These are phyloP conservation scores for Athalia circularis DNA, from an alignment of 2,888 invertebrate species.

Conservation along the genomic window DNA sequence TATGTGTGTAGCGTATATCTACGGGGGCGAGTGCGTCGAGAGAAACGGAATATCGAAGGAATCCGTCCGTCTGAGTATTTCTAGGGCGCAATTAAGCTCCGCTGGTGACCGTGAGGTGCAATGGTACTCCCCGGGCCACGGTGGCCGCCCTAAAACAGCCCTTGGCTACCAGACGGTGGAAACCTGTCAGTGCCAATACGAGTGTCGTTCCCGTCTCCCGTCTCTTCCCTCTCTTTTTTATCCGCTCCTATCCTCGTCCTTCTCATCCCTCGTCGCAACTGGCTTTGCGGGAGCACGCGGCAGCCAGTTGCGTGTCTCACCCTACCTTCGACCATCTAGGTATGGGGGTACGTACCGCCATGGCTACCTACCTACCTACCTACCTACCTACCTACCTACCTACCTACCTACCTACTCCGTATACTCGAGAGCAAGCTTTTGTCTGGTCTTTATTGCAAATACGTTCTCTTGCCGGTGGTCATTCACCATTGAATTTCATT, in stretches of 20 bases:
- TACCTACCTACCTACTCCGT: background rate
- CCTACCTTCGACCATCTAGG: background rate
- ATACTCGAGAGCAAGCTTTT: slow-evolving; percentile 38
- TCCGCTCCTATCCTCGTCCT: slow-evolving; percentile 43
- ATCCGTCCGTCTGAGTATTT: slow-evolving; percentile 70
- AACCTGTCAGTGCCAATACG: slow-evolving; percentile 47
- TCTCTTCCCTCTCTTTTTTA: slow-evolving; percentile 28
- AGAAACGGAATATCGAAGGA: slow-evolving; percentile 68
- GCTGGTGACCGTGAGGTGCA: slow-evolving; percentile 23
- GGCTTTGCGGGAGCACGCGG: background rate
- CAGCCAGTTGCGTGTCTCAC: slow-evolving; percentile 12
- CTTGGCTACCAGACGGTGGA: slow-evolving; percentile 44
- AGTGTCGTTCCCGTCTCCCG: slow-evolving; percentile 5
- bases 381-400: too few relatives aligned
- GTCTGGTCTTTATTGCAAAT: slow-evolving; percentile 52
- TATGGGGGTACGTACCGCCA: background rate
- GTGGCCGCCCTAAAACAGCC: slow-evolving; percentile 43
- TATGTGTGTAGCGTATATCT: slow-evolving; percentile 42
- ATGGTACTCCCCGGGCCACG: slow-evolving; percentile 15
- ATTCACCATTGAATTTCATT: slow-evolving; percentile 60
- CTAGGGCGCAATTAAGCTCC: slow-evolving; percentile 65
- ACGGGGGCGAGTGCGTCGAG: slow-evolving; percentile 60
- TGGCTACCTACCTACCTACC: too few relatives aligned
- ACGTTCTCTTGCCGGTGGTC: slow-evolving; percentile 54
- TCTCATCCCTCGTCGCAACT: slow-evolving; percentile 30